Evolutionary conservation across 1,140 invertebrate genomes (phyloP).

Genomic region (Lasioglossum albipes): DNA sequence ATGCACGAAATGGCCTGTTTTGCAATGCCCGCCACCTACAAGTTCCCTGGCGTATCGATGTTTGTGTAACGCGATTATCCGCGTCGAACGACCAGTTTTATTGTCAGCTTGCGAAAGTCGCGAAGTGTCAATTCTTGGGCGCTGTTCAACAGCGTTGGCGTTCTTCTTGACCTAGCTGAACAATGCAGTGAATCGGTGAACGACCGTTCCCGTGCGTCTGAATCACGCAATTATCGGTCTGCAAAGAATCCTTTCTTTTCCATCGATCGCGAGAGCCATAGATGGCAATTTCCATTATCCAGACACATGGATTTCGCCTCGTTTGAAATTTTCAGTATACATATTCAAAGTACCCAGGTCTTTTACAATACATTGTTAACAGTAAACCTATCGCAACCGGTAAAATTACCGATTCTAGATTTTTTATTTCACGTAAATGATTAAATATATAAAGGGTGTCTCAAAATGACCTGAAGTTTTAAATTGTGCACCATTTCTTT

Average conservation of each 20-base stretch:
- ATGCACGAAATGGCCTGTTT: conserved; percentile 4
- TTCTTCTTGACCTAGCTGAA: conserved; percentile 55
- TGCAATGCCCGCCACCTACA: conserved; percentile 2
- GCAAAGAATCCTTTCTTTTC: not conserved
- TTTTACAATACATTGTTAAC: no score
- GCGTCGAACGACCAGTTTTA: conserved; percentile 62
- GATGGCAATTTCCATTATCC: not conserved
- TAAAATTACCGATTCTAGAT: no score
- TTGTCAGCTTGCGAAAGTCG: conserved; percentile 59
- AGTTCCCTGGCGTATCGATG: not conserved
- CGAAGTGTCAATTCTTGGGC: conserved; percentile 48
- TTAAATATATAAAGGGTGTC: no score
- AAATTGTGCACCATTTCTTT: no score
- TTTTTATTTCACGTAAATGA: no score
- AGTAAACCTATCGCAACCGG: no score
- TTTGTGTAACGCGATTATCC: conserved; percentile 27
- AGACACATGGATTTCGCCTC: not conserved
- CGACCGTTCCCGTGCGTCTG: conserved; percentile 9
- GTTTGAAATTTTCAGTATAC: no score
- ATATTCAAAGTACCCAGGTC: no score
- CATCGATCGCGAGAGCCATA: not conserved
- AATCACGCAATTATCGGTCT: conserved; percentile 13
- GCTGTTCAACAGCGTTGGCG: conserved; percentile 52
- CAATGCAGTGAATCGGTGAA: conserved; percentile 59
- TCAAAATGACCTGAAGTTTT: no score